These are phyloP conservation scores for Eufriesea mexicana DNA, from an alignment of 1,140 invertebrate species.

Conservation along the genomic window DNA sequence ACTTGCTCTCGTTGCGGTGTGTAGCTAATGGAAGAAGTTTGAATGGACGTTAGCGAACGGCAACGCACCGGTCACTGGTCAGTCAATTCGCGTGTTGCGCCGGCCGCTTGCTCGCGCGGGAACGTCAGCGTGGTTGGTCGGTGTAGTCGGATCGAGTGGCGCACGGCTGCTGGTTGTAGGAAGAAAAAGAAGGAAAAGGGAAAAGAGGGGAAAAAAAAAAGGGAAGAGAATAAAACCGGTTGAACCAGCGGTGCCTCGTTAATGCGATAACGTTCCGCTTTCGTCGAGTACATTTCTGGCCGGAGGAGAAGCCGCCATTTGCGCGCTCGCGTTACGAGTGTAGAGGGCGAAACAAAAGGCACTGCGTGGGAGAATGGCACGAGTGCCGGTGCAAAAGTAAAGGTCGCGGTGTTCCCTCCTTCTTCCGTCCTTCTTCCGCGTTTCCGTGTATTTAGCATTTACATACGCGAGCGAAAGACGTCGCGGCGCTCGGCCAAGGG, in stretches of 20 bases:
- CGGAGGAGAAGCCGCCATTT: conserved; percentile 1
- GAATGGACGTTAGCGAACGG: conserved; percentile 21
- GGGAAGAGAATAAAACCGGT: not conserved
- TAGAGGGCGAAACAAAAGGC: conserved; percentile 13
- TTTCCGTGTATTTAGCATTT: not conserved
- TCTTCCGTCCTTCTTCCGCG: not conserved
- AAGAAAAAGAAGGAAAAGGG: too few relatives aligned
- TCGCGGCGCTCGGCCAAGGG: not conserved
- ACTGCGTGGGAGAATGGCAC: conserved; percentile 13
- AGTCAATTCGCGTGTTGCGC: conserved; percentile 20
- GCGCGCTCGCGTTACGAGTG: conserved; percentile 12
- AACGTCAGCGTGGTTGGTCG: not conserved
- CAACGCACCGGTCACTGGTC: not conserved
- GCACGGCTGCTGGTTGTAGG: not conserved
- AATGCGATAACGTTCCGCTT: conserved; percentile 28
- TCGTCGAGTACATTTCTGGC: conserved; percentile 13
- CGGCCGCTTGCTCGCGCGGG: too few relatives aligned
- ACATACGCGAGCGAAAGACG: not conserved
- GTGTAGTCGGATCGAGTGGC: not conserved
- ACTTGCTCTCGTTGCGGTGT: conserved; percentile 26
- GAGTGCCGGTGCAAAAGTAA: conserved; percentile 26
- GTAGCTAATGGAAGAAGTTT: conserved; percentile 47
- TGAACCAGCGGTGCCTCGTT: conserved; percentile 14
- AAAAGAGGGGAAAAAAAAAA: not conserved
- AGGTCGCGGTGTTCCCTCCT: conserved; percentile 3